Base-by-base conservation (phyloP, 2,888 invertebrate genomes). In the Dryocosmus kuriphilus region DNA sequence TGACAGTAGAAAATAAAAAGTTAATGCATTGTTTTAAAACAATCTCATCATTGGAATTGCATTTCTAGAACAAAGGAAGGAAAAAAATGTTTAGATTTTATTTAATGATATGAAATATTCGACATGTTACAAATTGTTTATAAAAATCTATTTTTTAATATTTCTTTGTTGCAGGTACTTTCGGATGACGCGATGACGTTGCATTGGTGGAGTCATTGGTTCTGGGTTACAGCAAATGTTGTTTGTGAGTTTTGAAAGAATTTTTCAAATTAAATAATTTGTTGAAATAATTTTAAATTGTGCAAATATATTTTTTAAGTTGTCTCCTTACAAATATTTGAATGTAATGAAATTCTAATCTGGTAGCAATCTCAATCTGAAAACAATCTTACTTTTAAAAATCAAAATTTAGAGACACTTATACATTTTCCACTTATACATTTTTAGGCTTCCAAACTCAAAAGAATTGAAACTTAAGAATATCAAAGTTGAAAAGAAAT, bases 121-220 rank as follows among this genome's bases (percentile, higher is more conserved):
- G 8, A 51, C n/a, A 8, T 51, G 9, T 8, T n/a, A 35, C 11
- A 63, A 63, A 35, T 11, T n/a, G 8, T n/a, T 51, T 51, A n/a
- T 51, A 51, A 51, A 51, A 51, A 51, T 51, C 0, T 51, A 51
- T 2, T 51, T 51, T 51, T n/a, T n/a, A n/a, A 51, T 5, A 51
- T 51, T 51, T 51, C 8, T 8, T n/a, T 51, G 19, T 67, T 71
- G n/a, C 51, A 71, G 71, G 51, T 27, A 51, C 3, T 27, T 71
- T 71, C 51, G 27, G 30, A 92, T 92, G 92, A 92, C 93, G 92
- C 95, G 95, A 96, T 96, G 96, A 96, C 96, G 92, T 93, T 95
- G 90, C 96, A 96, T 92, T 96, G 95, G 96, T 96, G 96, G 96
- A 96, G 96, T 94, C 96, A 96, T 92, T 96, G 96, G 96, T 96